phyloP scores from a whole-genome alignment of 2,113 vertebrate species.

The Falcunculus frontatus region DNA sequence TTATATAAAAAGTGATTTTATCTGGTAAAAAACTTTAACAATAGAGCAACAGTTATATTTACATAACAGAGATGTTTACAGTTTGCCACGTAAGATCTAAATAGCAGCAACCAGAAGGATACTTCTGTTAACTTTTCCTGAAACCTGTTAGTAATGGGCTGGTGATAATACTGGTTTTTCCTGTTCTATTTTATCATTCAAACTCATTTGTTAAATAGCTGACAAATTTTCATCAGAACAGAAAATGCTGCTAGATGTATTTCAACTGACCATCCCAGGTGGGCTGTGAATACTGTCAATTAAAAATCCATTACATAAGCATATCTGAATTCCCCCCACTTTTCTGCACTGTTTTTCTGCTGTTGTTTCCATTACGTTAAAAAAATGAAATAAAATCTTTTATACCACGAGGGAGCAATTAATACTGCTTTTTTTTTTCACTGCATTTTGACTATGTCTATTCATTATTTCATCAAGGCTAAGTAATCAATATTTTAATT shows the following conservation, averaged over 20 bases:
- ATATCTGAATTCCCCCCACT: background rate
- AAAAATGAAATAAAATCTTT: background rate
- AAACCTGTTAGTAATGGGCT: background rate
- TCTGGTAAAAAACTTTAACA: background rate
- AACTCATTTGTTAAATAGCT: background rate
- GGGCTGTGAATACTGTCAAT: background rate
- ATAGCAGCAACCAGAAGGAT: background rate
- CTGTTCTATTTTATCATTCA: background rate
- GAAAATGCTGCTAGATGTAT: background rate
- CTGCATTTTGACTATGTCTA: background rate
- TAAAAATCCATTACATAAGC: background rate
- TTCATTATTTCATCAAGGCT: background rate
- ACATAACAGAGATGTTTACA: background rate
- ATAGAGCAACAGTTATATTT: background rate
- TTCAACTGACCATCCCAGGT: background rate
- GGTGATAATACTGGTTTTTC: background rate
- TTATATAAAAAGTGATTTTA: background rate
- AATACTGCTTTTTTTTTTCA: background rate
- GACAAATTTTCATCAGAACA: background rate
- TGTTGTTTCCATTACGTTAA: background rate
- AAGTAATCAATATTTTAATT: slow-evolving; percentile 9
- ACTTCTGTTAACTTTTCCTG: background rate
- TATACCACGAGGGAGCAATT: background rate
- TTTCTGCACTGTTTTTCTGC: background rate
- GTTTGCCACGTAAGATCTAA: background rate